These are phyloP conservation scores for Tiliqua scincoides DNA, from an alignment of 2,113 vertebrate genomes.

Conservation along the genomic window DNA sequence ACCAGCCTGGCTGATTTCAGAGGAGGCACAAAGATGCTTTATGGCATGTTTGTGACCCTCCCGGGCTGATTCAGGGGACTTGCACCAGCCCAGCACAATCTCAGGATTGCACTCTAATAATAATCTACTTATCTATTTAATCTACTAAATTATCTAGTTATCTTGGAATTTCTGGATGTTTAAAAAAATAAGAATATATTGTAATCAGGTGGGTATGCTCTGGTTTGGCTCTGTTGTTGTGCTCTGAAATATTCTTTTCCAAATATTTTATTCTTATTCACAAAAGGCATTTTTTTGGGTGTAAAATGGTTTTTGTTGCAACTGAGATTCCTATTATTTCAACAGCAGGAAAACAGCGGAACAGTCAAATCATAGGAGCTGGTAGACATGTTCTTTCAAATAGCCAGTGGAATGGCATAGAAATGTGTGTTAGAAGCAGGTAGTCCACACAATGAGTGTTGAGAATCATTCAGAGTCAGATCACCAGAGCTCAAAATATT, in stretches of 20 bases:
- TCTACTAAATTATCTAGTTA: background rate
- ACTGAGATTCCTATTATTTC: background rate
- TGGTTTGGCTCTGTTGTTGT: background rate
- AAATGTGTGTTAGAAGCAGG: background rate
- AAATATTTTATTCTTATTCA: background rate
- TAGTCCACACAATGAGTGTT: background rate
- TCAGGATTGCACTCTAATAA: too few relatives aligned
- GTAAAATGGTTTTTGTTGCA: background rate
- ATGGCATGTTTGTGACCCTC: too few relatives aligned
- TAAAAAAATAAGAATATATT: slow-evolving; percentile 22
- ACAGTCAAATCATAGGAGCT: background rate
- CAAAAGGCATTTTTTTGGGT: background rate
- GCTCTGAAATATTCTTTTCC: background rate
- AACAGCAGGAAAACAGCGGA: background rate
- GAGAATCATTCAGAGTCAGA: background rate
- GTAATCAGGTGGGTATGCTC: background rate
- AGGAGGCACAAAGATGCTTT: too few relatives aligned
- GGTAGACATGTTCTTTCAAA: background rate
- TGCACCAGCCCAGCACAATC: too few relatives aligned
- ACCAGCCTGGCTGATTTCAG: too few relatives aligned
- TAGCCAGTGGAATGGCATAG: background rate
- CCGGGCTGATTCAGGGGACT: too few relatives aligned
- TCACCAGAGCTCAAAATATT: background rate
- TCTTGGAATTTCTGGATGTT: slow-evolving; percentile 16
- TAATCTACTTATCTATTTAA: too few relatives aligned